Evolutionary conservation across 2,888 invertebrate species (phyloP).

Genomic region (Aphodius sticticus): DNA sequence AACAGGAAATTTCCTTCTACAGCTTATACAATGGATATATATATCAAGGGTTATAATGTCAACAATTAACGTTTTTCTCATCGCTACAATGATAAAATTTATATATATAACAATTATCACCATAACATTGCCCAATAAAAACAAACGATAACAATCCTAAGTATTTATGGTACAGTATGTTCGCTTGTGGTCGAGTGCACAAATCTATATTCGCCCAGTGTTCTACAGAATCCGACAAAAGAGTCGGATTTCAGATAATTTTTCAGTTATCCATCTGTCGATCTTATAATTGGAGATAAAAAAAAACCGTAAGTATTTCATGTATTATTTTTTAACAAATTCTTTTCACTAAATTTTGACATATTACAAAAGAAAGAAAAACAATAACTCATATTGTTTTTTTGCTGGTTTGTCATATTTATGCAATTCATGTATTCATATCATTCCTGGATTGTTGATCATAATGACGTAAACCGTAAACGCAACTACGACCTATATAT

Average conservation of each 20-base stretch:
- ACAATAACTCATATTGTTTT: neutral
- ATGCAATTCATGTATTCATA: neutral
- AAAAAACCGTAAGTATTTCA: neutral
- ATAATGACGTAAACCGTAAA: neutral
- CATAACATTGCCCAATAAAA: neutral
- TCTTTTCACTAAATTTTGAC: neutral
- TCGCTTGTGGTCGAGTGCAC: neutral
- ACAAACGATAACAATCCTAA: neutral
- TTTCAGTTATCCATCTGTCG: neutral
- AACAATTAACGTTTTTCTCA: neutral
- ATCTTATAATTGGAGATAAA: neutral
- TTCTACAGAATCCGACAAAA: neutral
- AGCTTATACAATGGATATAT: neutral
- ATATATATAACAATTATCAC: neutral
- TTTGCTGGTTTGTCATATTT: neutral
- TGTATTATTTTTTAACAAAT: neutral
- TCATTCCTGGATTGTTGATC: neutral
- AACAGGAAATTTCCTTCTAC: neutral
- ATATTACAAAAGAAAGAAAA: neutral
- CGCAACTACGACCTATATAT: neutral
- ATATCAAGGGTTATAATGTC: neutral
- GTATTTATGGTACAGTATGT: neutral
- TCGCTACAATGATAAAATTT: neutral
- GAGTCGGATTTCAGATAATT: neutral
- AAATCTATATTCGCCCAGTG: neutral